These are phyloP conservation scores for Dryas iulia DNA, from an alignment of 1,140 invertebrate species.

Conservation along the genomic window DNA sequence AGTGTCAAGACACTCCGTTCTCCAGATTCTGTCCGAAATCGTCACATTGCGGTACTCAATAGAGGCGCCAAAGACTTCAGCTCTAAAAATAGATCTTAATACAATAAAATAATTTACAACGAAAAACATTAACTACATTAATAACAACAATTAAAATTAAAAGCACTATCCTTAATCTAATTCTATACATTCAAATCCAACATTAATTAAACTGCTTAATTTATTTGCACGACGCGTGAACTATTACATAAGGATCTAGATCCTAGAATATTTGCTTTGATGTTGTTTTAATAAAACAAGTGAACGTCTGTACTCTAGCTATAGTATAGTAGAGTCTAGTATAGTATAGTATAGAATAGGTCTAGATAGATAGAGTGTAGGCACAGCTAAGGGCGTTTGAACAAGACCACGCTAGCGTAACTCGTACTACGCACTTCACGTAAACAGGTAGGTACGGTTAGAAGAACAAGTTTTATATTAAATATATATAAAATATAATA, in stretches of 20 bases:
- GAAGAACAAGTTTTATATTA: background rate
- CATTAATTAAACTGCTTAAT: background rate
- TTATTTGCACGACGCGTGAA: background rate
- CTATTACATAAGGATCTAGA: background rate
- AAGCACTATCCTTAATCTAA: background rate
- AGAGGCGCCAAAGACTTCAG: too few species aligned
- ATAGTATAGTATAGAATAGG: too few species aligned
- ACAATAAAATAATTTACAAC: too few species aligned
- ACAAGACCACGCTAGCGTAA: conserved; percentile 17
- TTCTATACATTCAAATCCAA: background rate
- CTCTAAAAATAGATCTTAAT: too few species aligned
- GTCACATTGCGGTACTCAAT: too few species aligned
- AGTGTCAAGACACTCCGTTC: too few species aligned
- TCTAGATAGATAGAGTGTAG: background rate
- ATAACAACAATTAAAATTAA: background rate
- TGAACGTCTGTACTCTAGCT: background rate
- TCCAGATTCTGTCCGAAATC: too few species aligned
- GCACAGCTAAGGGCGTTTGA: conserved; percentile 15
- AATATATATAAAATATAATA: too few species aligned
- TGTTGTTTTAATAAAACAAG: conserved; percentile 21
- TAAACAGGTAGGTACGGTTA: background rate
- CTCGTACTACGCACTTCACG: conserved; percentile 1
- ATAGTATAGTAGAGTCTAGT: too few species aligned
- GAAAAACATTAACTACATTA: background rate
- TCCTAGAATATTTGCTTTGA: conserved; percentile 9